Base-by-base conservation (phyloP, 1,140 invertebrate genomes). In the Drosophila paulistorum region DNA sequence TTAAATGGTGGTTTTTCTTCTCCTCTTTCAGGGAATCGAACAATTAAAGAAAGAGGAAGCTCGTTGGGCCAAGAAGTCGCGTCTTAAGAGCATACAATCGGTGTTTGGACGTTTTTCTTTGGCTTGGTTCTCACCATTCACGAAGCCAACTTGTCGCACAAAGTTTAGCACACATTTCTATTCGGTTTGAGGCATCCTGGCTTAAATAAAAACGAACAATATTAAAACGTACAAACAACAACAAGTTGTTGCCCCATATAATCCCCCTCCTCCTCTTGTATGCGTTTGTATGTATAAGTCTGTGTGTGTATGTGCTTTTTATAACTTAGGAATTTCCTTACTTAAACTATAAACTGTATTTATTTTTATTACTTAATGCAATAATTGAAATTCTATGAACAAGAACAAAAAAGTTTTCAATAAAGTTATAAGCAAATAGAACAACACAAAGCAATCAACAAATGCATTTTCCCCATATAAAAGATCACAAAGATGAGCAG, bases 91-190 rank as follows among this genome's bases (percentile, higher is more conserved):
- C 80, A 96, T 99, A 72, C 97, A 98, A 90, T 95, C 97, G 3
- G 98, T 99, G 1, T 99, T 99, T 93, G 98, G 98, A 35, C 94
- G 97, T 57, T 99, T 99, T 92, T 98, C 97, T 0, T 92, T 98
- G 48, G 95, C 95, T 7, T 99, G 98, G 98, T 97, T 99, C 86
- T 99, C 97, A 7, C 98, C 98, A 0, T 99, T 99, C 92, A 97
- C 96, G 13, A 94, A 95, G 73, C 97, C 97, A 2, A 95, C 96
- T 45, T 94, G 94, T 23, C 96, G 96, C 90, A 94, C 94, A 9
- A 96, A 96, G 92, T 93, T 95, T 65, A 95, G 96, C 89, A 94
- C 94, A 84, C 96, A 96, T 92, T 93, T 97, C 71, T 96, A 97
- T 92, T 96, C 96, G 41, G 96, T 96, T 74, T 96, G 93, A 87